phyloP scores from a whole-genome alignment of 2,113 vertebrate genomes.

The Myrmecobius fasciatus region DNA sequence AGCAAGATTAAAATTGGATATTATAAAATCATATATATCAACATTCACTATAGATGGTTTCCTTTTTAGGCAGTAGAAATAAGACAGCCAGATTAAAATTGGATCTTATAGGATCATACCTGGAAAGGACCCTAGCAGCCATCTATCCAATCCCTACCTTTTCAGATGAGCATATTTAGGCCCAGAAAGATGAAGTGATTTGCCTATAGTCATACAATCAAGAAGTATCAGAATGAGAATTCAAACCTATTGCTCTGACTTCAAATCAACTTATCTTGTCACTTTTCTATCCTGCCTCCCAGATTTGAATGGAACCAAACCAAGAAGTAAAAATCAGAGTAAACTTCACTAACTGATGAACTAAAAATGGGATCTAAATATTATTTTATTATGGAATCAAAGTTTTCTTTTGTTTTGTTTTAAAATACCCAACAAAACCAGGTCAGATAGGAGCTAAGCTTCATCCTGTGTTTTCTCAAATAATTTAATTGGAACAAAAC shows the following conservation, averaged over 20 bases:
- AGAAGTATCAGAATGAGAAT: not conserved
- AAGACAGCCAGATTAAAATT: not conserved
- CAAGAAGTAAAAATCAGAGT: not conserved
- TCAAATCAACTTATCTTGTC: not conserved
- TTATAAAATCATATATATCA: too few species aligned
- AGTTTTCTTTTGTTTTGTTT: not conserved
- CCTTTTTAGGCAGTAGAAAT: not conserved
- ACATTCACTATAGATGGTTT: too few species aligned
- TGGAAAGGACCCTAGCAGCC: not conserved
- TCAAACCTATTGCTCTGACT: not conserved
- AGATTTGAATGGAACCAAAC: not conserved
- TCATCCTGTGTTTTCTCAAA: not conserved
- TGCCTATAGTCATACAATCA: not conserved
- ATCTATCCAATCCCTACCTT: not conserved
- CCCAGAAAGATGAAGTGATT: not conserved
- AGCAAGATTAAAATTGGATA: too few species aligned
- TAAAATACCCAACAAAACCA: not conserved
- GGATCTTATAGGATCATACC: not conserved
- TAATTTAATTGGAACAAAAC: conserved; percentile 4
- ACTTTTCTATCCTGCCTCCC: not conserved
- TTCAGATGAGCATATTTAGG: not conserved
- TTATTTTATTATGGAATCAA: not conserved
- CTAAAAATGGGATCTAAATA: not conserved
- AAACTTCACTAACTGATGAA: not conserved
- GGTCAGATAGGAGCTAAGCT: conserved; percentile 1